Evolutionary conservation across 2,113 vertebrate genomes (phyloP), one percentile per base, ranked within the genome.

Genomic region (Chaetodon auriga): DNA sequence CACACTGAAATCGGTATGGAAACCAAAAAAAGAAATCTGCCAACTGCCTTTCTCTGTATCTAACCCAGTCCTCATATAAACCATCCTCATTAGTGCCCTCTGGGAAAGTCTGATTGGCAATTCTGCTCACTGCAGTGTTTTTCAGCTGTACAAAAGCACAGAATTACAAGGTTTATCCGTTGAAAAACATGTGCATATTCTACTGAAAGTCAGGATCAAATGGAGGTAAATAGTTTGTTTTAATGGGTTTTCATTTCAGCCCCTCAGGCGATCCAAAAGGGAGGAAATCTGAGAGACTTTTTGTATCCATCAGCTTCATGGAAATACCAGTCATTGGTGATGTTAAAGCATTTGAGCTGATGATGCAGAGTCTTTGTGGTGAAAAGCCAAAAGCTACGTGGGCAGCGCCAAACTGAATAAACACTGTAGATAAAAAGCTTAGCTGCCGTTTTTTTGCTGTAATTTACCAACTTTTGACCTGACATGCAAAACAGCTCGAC

Each of bases 81-180:
- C 54, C 51, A 54, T 68, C 9, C n/a, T 75, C 60, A 80, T 87
- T 65, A 65, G 35, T n/a, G 53, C 18, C 62, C 70, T 48, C 36
- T 53, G 75, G 70, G 70, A 68, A n/a, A 23, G 18, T 16, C 21
- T 68, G 73, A 77, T 57, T 75, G 66, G 65, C 48, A 61, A 83
- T 79, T 53, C 75, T 25, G 21, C 69, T 61, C 58, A 18, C 55
- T 71, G 63, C 14, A 23, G 46, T 54, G 64, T 79, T 86, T 15
- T 70, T 70, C 58, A 75, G 69, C 53, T 16, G 23, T 49, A 35
- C 21, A 73, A 78, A 82, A 36, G 21, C 65, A 71, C 48, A 0
- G 4, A 38, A 80, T 83, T 54, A 80, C 58, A 48, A 74, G 68
- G 51, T 54, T 54, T 18, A 66, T 60, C 25, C 0, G 19, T 54